These are phyloP conservation scores for Rhinogobio ventralis DNA, from an alignment of 2,797 vertebrate species.

Conservation along the genomic window DNA sequence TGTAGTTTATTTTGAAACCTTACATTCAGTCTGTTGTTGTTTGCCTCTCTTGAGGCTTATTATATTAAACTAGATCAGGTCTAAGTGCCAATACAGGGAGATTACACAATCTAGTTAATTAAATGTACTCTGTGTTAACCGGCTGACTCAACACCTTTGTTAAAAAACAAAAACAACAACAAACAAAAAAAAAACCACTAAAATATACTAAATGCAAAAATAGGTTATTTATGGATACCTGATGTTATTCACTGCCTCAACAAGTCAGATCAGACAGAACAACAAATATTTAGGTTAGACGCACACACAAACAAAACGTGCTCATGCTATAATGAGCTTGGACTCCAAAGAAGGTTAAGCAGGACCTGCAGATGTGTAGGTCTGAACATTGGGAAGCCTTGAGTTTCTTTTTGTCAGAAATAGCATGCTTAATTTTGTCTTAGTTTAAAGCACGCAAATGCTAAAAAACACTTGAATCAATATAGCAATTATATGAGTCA, in stretches of 20 bases:
- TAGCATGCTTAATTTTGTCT: slow-evolving; percentile 12
- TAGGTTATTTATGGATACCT: not conserved
- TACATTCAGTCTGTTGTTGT: slow-evolving; percentile 1
- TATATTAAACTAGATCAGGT: slow-evolving; percentile 20
- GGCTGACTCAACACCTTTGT: not conserved
- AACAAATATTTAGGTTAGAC: not conserved
- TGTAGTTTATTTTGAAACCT: not conserved
- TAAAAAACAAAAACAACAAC: not conserved
- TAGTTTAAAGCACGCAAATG: not conserved
- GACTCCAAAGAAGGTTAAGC: slow-evolving; percentile 49
- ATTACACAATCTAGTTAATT: slow-evolving; percentile 32
- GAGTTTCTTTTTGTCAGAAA: slow-evolving; percentile 28
- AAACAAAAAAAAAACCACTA: too few relatives aligned
- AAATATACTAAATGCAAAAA: not conserved
- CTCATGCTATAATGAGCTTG: slow-evolving; percentile 27
- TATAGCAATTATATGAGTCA: not conserved
- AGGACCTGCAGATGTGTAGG: slow-evolving; percentile 31
- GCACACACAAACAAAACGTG: not conserved
- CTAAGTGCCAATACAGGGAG: not conserved
- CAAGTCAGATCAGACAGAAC: not conserved
- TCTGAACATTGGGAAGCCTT: slow-evolving; percentile 28
- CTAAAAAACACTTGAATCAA: not conserved
- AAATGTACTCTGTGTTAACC: not conserved
- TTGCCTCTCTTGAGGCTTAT: not conserved
- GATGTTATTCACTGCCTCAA: not conserved